Conservation (phyloP, 1,140 invertebrate species). For the honey bee (Apis mellifera) region Amel_HAv3.1 CM009936.2:4284001-4284500, state of each 20-base stretch:
- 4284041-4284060: neutral
- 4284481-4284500: neutral
- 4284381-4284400: too few species aligned
- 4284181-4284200: neutral
- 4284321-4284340: neutral
- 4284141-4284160: neutral
- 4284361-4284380: too few species aligned
- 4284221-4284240: neutral
- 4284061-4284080: neutral
- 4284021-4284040: too few species aligned
- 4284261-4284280: neutral
- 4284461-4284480: neutral
- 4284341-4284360: too few species aligned
- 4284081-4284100: neutral
- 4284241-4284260: neutral
- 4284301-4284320: neutral
- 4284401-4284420: too few species aligned
- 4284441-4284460: neutral
- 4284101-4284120: neutral
- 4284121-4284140: neutral
- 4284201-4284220: neutral
- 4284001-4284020: too few species aligned
- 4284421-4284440: neutral
- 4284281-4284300: neutral
- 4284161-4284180: neutral